Evolutionary conservation across 2,797 vertebrate genomes (phyloP), one percentile per base, ranked within the genome.

Genomic region (Myripristis murdjan): DNA sequence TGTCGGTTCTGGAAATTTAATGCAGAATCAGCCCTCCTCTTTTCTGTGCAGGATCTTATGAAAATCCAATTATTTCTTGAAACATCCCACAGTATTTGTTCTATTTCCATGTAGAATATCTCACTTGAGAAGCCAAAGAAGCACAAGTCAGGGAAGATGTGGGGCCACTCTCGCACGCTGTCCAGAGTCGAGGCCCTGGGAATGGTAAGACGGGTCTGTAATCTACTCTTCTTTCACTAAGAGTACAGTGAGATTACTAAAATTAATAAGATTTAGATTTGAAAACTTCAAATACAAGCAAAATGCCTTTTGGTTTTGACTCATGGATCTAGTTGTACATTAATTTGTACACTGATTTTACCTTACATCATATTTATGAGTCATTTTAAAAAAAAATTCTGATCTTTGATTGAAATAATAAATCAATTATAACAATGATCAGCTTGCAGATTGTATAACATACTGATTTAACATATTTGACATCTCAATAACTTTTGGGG

Each of bases 121-220:
- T 93, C 91, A 1, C 93, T 95, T 9, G 94, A 95, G 73, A 95
- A 95, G 68, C 93, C 93, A 1, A 95, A 93, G 85, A 95, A 92
- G 84, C 1, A 69, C 1, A 94, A 89, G 63, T 83, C 90, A 3
- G 88, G 82, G 41, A 94, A 91, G 77, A 91, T 91, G 2, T 94
- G 92, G 94, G 91, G 94, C n/a, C 93, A 95, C 55, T 93, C 94
- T 20, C 93, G 90, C 39, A 94, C 94, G 0, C 70, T 95, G 47
- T 95, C 94, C 68, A 82, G 94, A 70, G 91, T 95, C 46, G 94
- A 95, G 81, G 85, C 90, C 0, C 79, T 95, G 49, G 93, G 93
- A 71, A 91, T 92, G 93, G 95, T 95, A 78, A 92, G 93, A 66
- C 66, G 20, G 66, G 31, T 71, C 43, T 4, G 53, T 69, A 22